phyloP scores from a whole-genome alignment of 2,888 invertebrate genomes.

The Perizoma affinitatum region DNA sequence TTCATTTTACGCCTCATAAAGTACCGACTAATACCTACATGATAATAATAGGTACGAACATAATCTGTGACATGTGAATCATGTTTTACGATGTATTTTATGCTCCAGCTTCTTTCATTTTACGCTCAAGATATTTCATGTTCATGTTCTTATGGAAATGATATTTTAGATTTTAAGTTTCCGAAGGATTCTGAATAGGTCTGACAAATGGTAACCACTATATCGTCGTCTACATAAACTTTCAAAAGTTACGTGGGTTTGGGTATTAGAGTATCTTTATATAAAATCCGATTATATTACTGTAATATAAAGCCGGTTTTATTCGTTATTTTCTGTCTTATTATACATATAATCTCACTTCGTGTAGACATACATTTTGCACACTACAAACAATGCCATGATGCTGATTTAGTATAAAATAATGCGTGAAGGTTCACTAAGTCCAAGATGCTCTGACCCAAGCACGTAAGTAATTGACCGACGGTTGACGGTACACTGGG shows the following conservation, averaged over 20 bases:
- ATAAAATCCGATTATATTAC: constrained; percentile 3
- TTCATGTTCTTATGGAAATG: constrained; percentile 43
- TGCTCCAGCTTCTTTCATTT: constrained; percentile 58
- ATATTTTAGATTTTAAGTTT: constrained; percentile 53
- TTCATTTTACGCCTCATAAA: constrained; percentile 68
- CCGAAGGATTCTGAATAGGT: constrained; percentile 32
- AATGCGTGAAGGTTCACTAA: not conserved
- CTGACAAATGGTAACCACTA: constrained; percentile 42
- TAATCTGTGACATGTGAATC: constrained; percentile 59
- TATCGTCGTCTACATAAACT: constrained; percentile 9
- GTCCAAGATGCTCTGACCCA: constrained; percentile 3
- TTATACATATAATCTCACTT: not conserved
- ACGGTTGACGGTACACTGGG: constrained; percentile 8
- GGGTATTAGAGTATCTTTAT: constrained; percentile 11
- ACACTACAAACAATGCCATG: too few species aligned
- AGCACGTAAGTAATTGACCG: constrained; percentile 15
- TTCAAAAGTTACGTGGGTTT: constrained; percentile 16
- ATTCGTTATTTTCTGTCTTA: too few species aligned
- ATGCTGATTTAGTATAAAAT: not conserved
- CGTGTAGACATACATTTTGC: too few species aligned
- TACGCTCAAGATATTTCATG: constrained; percentile 57
- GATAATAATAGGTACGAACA: constrained; percentile 55
- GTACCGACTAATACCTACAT: constrained; percentile 61
- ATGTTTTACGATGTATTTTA: constrained; percentile 66
- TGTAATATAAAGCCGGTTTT: not conserved